Evolutionary conservation across 1,140 invertebrate genomes (phyloP), one percentile per base, ranked within the genome.

Genomic region (Schlechtendalia chinensis): DNA sequence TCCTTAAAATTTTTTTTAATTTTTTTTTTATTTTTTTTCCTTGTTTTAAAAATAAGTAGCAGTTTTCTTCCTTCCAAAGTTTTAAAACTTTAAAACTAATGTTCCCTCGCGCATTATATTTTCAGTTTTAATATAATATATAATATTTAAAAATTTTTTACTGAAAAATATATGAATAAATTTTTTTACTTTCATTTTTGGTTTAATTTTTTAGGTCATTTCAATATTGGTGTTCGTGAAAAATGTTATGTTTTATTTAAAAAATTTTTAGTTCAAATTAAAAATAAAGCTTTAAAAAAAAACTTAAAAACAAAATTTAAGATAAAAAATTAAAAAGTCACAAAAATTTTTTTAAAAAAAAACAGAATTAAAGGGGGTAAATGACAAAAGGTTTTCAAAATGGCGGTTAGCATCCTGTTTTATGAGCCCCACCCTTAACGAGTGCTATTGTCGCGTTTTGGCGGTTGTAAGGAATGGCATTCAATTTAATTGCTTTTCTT

Each of bases 341-440:
- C 11, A 58, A 6, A 12, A 22, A n/a, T n/a, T n/a, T n/a, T n/a
- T n/a, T n/a, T n/a, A n/a, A n/a, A n/a, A n/a, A n/a, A n/a, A n/a
- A n/a, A n/a, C n/a, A n/a, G 6, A 56, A 56, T 5, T 22, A n/a
- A 56, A 12, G 12, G 1, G 27, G 24, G 17, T 61, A 61, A 61
- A n/a, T 5, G 24, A 61, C 16, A 61, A 61, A 27, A 16, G 58
- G 17, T 22, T 61, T 14, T 22, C 24, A n/a, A 61, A 61, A 61
- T 61, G 58, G 58, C 58, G 58, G 58, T 11, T 61, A 61, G 58
- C 58, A 61, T 29, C 58, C 58, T 29, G 29, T 61, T 29, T 5
- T 29, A 29, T 61, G 29, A 24, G 8, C 27, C 59, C 5, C 27
- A 32, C 12, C 8, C 24, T 1, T 12, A n/a, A n/a, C n/a, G n/a